phyloP scores from a whole-genome alignment of 1,140 invertebrate species.

The Bombus turneri region DNA sequence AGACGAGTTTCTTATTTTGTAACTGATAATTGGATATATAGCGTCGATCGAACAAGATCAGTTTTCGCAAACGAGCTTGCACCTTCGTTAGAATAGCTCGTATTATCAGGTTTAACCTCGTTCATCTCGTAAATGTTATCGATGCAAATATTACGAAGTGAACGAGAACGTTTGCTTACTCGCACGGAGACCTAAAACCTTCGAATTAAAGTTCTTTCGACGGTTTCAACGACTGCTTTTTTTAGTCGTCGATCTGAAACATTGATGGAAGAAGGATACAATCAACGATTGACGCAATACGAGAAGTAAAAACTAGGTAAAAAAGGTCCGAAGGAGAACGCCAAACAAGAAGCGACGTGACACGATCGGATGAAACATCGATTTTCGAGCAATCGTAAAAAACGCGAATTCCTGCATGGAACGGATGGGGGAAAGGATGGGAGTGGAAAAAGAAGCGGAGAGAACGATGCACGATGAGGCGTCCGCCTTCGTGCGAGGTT shows the following conservation, averaged over 20 bases:
- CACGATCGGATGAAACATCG: conserved; percentile 15
- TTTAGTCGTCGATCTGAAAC: too few species aligned
- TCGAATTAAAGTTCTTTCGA: background rate
- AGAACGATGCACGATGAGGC: background rate
- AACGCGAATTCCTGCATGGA: conserved; percentile 26
- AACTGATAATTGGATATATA: background rate
- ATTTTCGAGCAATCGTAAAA: conserved; percentile 22
- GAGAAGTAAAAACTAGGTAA: background rate
- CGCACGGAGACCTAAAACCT: background rate
- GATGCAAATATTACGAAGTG: background rate
- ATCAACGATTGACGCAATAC: too few species aligned
- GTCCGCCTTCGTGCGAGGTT: conserved; percentile 16
- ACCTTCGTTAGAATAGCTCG: background rate
- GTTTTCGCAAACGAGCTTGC: background rate
- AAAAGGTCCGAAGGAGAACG: background rate
- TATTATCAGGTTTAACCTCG: background rate
- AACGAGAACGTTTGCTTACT: background rate
- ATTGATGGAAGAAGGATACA: too few species aligned
- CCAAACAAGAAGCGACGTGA: background rate
- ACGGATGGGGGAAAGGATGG: background rate
- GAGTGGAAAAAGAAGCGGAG: background rate
- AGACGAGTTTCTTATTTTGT: background rate
- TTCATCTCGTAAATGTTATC: background rate
- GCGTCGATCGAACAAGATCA: background rate
- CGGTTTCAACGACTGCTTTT: too few species aligned